These are phyloP conservation scores for Haemorhous mexicanus DNA, from an alignment of 2,113 vertebrate species.

Conservation along the genomic window DNA sequence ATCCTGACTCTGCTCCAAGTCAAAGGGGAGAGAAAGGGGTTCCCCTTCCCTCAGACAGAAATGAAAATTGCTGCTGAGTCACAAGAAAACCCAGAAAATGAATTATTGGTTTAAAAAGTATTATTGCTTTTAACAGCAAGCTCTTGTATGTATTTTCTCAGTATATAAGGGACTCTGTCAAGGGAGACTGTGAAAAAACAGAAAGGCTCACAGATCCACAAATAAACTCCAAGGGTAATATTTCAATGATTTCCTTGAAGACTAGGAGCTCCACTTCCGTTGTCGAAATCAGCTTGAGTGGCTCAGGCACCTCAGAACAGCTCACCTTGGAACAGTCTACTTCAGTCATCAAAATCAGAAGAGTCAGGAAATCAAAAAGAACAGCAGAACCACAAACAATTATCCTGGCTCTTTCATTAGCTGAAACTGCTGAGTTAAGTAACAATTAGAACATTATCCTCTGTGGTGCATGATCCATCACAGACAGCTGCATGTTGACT, in stretches of 20 bases:
- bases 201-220: background rate
- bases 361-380: background rate
- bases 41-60: background rate
- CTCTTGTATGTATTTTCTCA: background rate
- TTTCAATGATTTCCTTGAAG: background rate
- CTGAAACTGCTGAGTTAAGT: background rate
- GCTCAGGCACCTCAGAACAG: background rate
- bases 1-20: background rate
- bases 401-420: background rate
- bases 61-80: background rate
- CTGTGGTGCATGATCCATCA: accelerated
- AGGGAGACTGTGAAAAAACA: background rate
- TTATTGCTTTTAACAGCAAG: background rate
- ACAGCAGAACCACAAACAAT: background rate
- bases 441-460: background rate
- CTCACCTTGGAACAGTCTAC: background rate
- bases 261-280: background rate
- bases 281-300: background rate
- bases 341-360: background rate
- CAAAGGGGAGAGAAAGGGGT: background rate
- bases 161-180: too few relatives aligned
- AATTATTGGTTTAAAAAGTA: background rate
- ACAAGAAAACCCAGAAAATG: background rate
- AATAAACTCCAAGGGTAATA: background rate
- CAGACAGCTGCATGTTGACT: background rate